Evolutionary conservation across 2,888 invertebrate genomes (phyloP).

Genomic region (Hybos culiciformis): DNA sequence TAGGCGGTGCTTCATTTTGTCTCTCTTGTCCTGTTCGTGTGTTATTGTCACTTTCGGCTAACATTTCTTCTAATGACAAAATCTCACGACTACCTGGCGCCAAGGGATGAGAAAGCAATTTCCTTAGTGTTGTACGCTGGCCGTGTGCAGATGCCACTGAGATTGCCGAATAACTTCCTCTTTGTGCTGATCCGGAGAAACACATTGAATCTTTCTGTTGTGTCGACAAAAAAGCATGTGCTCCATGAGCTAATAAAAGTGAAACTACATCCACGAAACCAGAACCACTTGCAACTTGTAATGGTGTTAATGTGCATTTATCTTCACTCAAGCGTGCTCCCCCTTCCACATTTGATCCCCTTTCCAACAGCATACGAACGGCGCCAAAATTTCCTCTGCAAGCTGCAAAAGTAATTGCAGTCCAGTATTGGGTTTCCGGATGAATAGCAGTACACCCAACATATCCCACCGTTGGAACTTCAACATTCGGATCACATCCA

Average conservation of each 20-base stretch:
- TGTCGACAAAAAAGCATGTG: conserved; percentile 77
- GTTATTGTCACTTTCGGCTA: conserved; percentile 61
- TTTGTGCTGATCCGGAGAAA: conserved; percentile 73
- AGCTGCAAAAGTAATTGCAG: conserved; percentile 71
- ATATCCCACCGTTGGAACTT: conserved; percentile 45
- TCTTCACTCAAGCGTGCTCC: conserved; percentile 72
- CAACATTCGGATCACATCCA: conserved; percentile 69
- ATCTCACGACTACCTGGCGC: conserved; percentile 56
- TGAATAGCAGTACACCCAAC: conserved; percentile 40
- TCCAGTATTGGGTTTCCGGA: conserved; percentile 71
- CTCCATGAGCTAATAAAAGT: conserved; percentile 66
- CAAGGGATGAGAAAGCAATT: conserved; percentile 59
- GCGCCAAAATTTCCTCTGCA: conserved; percentile 44
- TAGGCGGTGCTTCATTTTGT: conserved; percentile 31
- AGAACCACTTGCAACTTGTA: conserved; percentile 75
- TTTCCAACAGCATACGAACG: conserved; percentile 56
- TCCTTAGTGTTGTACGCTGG: conserved; percentile 62
- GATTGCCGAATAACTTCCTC: conserved; percentile 78
- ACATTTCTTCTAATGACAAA: conserved; percentile 74
- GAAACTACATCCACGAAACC: conserved; percentile 70
- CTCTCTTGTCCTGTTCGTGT: conserved; percentile 25
- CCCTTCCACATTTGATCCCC: conserved; percentile 75
- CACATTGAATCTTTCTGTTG: conserved; percentile 70
- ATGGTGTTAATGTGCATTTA: conserved; percentile 72
- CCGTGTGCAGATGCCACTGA: conserved; percentile 85